Conservation (phyloP, 2,797 vertebrate genomes). For the Oophaga sylvatica region DNA sequence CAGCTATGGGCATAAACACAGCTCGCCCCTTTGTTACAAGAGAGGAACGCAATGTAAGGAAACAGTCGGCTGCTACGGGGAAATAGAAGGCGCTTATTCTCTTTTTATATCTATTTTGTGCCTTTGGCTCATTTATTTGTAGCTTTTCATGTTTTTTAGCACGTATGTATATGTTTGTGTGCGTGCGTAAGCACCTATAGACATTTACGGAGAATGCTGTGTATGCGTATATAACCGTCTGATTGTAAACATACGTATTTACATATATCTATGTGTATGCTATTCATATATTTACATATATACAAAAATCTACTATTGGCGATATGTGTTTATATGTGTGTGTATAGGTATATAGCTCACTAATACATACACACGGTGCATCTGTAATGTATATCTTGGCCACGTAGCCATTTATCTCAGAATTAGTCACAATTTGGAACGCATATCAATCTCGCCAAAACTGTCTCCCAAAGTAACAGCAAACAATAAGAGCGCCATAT, state of each 20-base stretch:
- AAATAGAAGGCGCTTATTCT: neutral
- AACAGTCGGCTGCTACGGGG: neutral
- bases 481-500: neutral
- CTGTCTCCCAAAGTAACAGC: too few relatives aligned
- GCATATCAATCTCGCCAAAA: too few relatives aligned
- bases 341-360: neutral
- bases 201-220: neutral
- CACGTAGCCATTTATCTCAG: neutral
- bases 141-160: neutral
- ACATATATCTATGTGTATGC: neutral
- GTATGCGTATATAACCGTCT: too few relatives aligned
- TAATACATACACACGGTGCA: neutral
- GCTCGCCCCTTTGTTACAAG: slow-evolving; percentile 9
- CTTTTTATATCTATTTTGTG: neutral
- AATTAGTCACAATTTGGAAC: neutral
- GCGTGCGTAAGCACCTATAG: neutral
- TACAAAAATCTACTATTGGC: neutral
- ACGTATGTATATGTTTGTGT: neutral
- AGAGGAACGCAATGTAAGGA: neutral
- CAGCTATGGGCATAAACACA: neutral
- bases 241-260: too few relatives aligned
- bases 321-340: neutral
- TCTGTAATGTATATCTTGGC: neutral
- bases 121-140: neutral
- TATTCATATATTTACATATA: neutral